Evolutionary conservation across 2,113 vertebrate genomes (phyloP), one percentile per base, ranked within the genome.

Genomic region (Glaucomys volans): DNA sequence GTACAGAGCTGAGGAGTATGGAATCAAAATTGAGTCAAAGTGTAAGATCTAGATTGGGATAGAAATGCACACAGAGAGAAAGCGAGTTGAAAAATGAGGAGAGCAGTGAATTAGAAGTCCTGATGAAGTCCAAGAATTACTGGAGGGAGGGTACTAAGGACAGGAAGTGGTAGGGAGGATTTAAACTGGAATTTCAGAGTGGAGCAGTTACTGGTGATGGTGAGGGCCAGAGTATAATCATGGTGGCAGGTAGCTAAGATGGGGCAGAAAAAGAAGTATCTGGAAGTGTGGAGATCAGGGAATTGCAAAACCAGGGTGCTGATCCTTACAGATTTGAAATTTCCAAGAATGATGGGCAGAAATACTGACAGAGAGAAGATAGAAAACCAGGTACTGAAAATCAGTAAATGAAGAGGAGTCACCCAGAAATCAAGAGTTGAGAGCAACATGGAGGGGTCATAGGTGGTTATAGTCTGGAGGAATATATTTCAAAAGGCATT

Each of bases 1-100:
- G 57, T 14, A 14, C n/a, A 83, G 75, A 82, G 30, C 37, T 71
- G 32, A 14, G 32, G 37, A 42, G 35, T 18, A 26, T 5, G 37
- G 80, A 47, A 40, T 74, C n/a, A 86, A 79, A 89, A 82, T 16
- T 42, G 59, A 35, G 35, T 90, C 62, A 75, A 75, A 87, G 28
- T 80, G 37, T 26, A 57, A 89, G 66, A 44, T 14, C 0, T 2
- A 47, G 87, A 54, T 20, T 24, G n/a, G 40, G 24, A 14, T 28
- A 72, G 47, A 47, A 81, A 17, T 44, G 6, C 20, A 42, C 75
- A 42, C 32, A 77, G 14, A 35, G 20, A 32, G 28, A 52, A 24
- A 44, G 28, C 12, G 8, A 50, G 32, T 83, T 12, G 40, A 22
- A 54, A 84, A 75, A 71, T 16, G 17, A 40, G 44, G 44, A 62